Evolutionary conservation across 2,797 vertebrate species (phyloP).

Genomic region (Gallinago solitaria): DNA sequence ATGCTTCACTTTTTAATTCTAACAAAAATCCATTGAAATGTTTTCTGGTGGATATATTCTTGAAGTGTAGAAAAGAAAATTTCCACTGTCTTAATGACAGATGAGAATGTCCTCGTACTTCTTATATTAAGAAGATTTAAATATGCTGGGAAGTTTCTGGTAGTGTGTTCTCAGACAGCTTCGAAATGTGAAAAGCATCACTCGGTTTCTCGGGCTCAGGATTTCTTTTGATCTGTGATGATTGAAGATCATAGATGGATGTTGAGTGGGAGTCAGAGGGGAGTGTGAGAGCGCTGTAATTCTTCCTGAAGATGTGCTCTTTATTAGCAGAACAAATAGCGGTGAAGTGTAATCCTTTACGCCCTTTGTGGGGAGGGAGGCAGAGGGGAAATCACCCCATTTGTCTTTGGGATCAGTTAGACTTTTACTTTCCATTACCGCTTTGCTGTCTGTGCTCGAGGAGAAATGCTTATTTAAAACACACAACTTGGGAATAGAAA

Average conservation of each 20-base stretch:
- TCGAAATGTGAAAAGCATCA: not conserved
- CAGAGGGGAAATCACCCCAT: not conserved
- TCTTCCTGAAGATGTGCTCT: not conserved
- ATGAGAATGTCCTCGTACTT: not conserved
- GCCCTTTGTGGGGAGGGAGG: not conserved
- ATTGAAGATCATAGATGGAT: not conserved
- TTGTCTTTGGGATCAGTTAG: not conserved
- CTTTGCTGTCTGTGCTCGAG: not conserved
- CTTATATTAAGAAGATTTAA: not conserved
- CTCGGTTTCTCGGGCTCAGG: not conserved
- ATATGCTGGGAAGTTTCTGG: not conserved
- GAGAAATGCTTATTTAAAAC: slow-evolving; percentile 28
- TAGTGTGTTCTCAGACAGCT: not conserved
- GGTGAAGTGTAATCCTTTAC: not conserved
- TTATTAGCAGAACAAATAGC: not conserved
- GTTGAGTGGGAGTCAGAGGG: not conserved
- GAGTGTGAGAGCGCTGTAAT: not conserved
- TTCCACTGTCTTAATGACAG: not conserved
- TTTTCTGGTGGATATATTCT: not conserved
- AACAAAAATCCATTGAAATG: not conserved
- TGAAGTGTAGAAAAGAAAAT: not conserved
- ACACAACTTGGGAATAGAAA: not conserved
- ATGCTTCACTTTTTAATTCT: not conserved
- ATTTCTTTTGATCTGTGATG: not conserved
- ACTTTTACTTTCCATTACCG: not conserved